Percentiles rank a stretch among this genome's conserved stretches.
Conservation (phyloP, 1,140 invertebrate genomes). For the Drosophila carrolli region DNA sequence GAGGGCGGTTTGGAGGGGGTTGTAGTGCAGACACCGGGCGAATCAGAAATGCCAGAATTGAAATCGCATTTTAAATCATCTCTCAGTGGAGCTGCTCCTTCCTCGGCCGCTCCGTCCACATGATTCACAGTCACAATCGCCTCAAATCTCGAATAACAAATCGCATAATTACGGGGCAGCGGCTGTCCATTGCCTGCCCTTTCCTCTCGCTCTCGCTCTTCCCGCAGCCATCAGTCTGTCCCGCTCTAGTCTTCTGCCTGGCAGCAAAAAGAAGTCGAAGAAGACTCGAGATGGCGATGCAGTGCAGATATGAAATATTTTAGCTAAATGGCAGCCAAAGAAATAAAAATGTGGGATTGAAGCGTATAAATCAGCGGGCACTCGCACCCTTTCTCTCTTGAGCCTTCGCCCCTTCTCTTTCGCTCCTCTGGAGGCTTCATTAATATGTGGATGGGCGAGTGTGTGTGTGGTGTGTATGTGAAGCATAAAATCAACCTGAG, state of each 20-base stretch:
- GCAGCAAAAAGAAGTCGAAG: conserved; percentile 42
- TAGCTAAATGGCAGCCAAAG: conserved; percentile 81
- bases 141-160: conserved; percentile 85
- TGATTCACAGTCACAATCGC: conserved; percentile 84
- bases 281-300: conserved; percentile 58
- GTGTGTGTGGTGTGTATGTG: conserved; percentile 44
- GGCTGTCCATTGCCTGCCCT: conserved; percentile 58
- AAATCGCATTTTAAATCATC: conserved; percentile 85
- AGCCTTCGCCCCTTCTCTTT: conserved; percentile 11
- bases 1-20: background rate
- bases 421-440: conserved; percentile 47
- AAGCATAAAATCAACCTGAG: conserved; percentile 73
- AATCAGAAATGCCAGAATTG: conserved; percentile 85
- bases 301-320: conserved; percentile 83
- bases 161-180: conserved; percentile 84
- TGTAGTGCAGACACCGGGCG: conserved; percentile 50
- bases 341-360: conserved; percentile 84
- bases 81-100: conserved; percentile 36
- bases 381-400: conserved; percentile 7
- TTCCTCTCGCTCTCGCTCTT: conserved; percentile 4
- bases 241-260: conserved; percentile 33
- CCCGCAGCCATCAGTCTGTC: conserved; percentile 16
- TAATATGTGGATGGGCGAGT: conserved; percentile 51
- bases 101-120: conserved; percentile 35
- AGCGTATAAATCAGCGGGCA: conserved; percentile 81